Evolutionary conservation across 1,140 invertebrate species (phyloP).

Genomic region (Drosophila lacertosa): DNA sequence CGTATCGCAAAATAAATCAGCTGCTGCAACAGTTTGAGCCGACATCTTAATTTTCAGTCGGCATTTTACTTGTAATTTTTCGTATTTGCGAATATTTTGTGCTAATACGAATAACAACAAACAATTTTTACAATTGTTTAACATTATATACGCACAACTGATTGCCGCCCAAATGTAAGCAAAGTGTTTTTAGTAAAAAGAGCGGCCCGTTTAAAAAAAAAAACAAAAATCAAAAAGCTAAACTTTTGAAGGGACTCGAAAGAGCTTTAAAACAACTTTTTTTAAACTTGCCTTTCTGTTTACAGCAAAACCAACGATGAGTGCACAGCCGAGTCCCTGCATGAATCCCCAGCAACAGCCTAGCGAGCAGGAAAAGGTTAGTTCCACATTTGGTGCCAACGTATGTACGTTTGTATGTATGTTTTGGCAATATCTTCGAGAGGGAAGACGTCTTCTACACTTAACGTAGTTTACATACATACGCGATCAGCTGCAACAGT

Average conservation of each 20-base stretch:
- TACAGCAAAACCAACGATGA: constrained; percentile 47
- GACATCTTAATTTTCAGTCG: constrained; percentile 44
- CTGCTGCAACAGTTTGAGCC: constrained; percentile 7
- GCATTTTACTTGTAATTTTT: constrained; percentile 34
- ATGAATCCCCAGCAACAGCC: constrained; percentile 75
- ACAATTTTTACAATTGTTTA: background rate
- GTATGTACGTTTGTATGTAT: background rate
- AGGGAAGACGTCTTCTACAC: too few relatives aligned
- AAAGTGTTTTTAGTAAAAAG: background rate
- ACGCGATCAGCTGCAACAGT: too few relatives aligned
- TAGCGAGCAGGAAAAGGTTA: constrained; percentile 78
- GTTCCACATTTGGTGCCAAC: background rate
- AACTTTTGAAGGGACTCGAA: constrained; percentile 30
- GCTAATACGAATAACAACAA: background rate
- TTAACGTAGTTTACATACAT: too few relatives aligned
- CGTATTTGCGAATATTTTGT: background rate
- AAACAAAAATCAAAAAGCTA: constrained; percentile 1
- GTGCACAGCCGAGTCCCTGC: constrained; percentile 75
- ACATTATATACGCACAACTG: constrained; percentile 1
- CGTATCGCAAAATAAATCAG: constrained; percentile 10
- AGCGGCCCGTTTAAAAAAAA: constrained; percentile 5
- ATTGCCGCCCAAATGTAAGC: constrained; percentile 8
- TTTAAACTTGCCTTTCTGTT: constrained; percentile 1
- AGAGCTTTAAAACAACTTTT: constrained; percentile 5
- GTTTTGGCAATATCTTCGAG: too few relatives aligned